Base-by-base conservation (phyloP, 2,113 vertebrate species). In the Suricata suricatta region DNA sequence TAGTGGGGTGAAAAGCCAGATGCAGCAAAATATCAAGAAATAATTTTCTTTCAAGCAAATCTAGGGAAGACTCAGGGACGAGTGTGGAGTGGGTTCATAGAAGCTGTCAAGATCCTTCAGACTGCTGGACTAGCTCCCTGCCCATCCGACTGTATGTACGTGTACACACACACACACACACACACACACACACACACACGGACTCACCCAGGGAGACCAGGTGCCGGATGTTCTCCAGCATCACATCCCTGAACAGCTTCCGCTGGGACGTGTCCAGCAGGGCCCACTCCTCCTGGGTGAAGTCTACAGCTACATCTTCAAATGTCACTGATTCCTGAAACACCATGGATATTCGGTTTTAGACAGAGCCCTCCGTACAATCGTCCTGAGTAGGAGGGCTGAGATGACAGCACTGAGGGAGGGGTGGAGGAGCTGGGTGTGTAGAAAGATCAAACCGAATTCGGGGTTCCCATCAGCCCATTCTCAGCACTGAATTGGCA, bases 261-360 rank as follows among this genome's bases (percentile, higher is more conserved):
- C 79, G 64, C 57, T 95, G 93, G 33, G 79, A 66, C 10, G 23
- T n/a, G 68, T 84, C 64, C 44, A 95, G n/a, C 4, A 95, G 87
- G 44, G 57, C 79, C 93, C 93, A 95, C 44, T 84, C 93, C n/a
- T 95, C 93, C 54, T 83, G 54, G 27, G 86, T 89, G 41, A 95
- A 95, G 19, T 50, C 54, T 52, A 95, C 2, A 14, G n/a, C 41
- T 41, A 95, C 54, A 89, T 95, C 93, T 89, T 82, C 93, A 52
- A 95, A 64, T 1, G 77, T 83, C 93, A 95, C 71, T 25, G 72
- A 79, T 57, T 86, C 94, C 95, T 96, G 74, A 72, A 72, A 91
- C 35, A 94, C n/a, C 44, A 47, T 1, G 7, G 52, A 89, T 57
- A 84, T 64, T 44, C 35, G 27, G 35, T 13, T 63, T 89, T 50